Conservation (phyloP, 2,888 invertebrate genomes). For the Nomada fabriciana region DNA sequence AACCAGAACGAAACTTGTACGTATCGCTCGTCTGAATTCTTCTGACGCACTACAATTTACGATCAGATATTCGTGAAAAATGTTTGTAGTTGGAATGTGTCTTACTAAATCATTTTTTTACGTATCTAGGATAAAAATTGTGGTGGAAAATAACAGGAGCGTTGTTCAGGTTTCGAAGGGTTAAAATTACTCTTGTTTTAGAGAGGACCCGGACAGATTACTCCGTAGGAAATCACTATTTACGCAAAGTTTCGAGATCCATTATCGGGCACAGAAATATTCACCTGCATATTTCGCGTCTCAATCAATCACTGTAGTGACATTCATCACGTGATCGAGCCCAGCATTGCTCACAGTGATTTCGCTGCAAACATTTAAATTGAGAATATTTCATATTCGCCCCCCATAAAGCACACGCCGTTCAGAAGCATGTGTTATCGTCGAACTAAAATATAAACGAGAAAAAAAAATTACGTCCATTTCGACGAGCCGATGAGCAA, state of each 20-base stretch:
- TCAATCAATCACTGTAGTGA: slow-evolving; percentile 24
- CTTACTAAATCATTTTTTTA: too few relatives aligned
- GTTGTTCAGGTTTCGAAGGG: too few relatives aligned
- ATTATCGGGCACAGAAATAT: background rate
- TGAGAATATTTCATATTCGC: slow-evolving; percentile 25
- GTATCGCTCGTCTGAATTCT: too few relatives aligned
- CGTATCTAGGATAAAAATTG: too few relatives aligned
- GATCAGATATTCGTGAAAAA: too few relatives aligned
- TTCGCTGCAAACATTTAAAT: slow-evolving; percentile 47
- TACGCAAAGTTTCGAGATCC: background rate
- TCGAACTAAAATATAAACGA: background rate
- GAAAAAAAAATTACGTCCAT: background rate
- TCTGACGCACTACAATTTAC: too few relatives aligned
- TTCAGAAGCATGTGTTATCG: slow-evolving; percentile 3
- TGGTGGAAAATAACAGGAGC: too few relatives aligned
- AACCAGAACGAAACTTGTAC: too few relatives aligned
- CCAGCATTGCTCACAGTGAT: slow-evolving; percentile 10
- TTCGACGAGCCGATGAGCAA: background rate
- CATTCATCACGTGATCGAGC: background rate
- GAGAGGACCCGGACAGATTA: too few relatives aligned
- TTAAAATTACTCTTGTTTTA: too few relatives aligned
- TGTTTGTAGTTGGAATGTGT: too few relatives aligned
- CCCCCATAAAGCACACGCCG: background rate
- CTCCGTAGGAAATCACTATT: too few relatives aligned
- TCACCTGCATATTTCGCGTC: background rate